A percentile compares a stretch with the other conserved stretches of the same genome.
phyloP scores from a whole-genome alignment of 2,113 vertebrate species.

The Oreocharis arfaki region DNA sequence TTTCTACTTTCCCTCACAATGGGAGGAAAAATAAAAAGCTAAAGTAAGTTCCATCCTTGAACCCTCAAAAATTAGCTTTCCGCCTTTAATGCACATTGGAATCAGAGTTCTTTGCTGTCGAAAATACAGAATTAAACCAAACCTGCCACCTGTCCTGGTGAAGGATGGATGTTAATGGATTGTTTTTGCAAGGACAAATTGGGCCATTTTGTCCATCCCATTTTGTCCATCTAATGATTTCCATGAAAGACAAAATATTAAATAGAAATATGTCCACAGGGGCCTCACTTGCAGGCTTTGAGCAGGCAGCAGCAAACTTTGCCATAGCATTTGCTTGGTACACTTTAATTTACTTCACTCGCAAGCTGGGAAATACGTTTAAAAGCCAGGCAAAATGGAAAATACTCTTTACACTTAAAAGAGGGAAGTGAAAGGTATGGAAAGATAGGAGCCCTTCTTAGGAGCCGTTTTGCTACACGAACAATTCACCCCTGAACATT shows the following conservation, averaged over 20 bases:
- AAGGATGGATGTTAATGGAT: not conserved
- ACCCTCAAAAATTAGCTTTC: not conserved
- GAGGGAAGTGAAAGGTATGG: not conserved
- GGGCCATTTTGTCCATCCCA: not conserved
- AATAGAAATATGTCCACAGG: not conserved
- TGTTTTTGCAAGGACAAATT: not conserved
- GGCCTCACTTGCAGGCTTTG: not conserved
- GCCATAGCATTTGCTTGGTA: not conserved
- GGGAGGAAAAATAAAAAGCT: slow-evolving; percentile 3
- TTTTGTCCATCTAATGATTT: not conserved
- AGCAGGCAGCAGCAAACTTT: not conserved
- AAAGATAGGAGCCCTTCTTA: not conserved
- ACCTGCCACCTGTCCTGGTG: not conserved
- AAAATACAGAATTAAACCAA: slow-evolving; percentile 24
- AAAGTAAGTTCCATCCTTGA: not conserved
- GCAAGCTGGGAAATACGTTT: not conserved
- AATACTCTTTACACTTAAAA: not conserved
- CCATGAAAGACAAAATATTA: not conserved
- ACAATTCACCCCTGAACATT: not conserved
- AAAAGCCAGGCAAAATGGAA: not conserved
- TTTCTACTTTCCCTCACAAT: not conserved
- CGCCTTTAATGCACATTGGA: not conserved
- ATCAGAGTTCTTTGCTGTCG: not conserved
- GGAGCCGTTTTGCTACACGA: not conserved
- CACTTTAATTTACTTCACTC: not conserved